A percentile compares a stretch with the other conserved stretches of the same genome.
These are phyloP conservation scores for Lasioglossum oenotherae DNA, from an alignment of 2,888 invertebrate species.

Conservation along the genomic window DNA sequence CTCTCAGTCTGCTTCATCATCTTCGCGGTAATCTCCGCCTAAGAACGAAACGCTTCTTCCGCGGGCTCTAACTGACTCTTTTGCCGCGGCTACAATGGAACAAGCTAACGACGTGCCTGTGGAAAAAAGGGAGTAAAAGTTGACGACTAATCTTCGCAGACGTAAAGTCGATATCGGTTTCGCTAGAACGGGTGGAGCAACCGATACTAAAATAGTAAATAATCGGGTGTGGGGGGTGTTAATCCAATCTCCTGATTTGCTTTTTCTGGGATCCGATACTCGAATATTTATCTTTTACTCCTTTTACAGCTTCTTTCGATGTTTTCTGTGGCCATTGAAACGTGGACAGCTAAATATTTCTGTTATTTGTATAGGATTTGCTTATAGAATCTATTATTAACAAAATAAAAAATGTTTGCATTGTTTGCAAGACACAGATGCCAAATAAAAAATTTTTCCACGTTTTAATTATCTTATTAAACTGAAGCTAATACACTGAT, in stretches of 20 bases:
- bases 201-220: neutral
- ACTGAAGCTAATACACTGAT: too few relatives aligned
- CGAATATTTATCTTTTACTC: neutral
- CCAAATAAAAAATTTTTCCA: too few relatives aligned
- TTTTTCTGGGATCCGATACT: neutral
- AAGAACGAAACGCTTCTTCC: constrained; percentile 35
- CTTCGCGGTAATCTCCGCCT: constrained; percentile 51
- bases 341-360: neutral
- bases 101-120: constrained; percentile 48
- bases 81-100: constrained; percentile 47
- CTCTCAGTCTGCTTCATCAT: constrained; percentile 31
- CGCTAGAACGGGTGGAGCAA: neutral
- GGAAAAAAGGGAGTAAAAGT: constrained; percentile 27
- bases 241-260: neutral
- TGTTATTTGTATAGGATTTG: neutral
- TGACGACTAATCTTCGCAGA: constrained; percentile 4
- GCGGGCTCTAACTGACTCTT: constrained; percentile 33
- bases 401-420: too few relatives aligned
- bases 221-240: neutral
- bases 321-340: too few relatives aligned
- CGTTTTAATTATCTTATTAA: too few relatives aligned
- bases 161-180: neutral
- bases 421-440: too few relatives aligned
- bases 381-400: neutral
- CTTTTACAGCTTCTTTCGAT: neutral